Conservation (phyloP, 1,140 invertebrate species). For the Cyphomyrmex costatus region DNA sequence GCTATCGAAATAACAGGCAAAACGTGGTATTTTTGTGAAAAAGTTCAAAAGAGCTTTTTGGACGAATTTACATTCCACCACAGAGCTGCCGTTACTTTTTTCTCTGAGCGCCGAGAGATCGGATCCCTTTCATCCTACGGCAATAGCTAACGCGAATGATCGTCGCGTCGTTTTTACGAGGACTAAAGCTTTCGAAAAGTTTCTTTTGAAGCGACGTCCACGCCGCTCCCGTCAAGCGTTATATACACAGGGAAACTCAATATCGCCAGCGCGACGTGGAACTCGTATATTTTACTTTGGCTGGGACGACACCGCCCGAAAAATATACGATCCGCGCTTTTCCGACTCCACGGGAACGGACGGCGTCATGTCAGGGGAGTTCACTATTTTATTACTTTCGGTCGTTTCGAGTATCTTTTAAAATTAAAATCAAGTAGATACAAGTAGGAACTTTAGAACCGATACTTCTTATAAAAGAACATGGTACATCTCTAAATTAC, state of each 20-base stretch:
- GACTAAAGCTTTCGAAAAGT: conserved; percentile 57
- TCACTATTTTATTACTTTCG: conserved; percentile 53
- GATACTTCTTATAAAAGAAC: neutral
- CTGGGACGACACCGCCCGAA: conserved; percentile 70
- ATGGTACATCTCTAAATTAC: neutral
- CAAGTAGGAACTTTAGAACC: neutral
- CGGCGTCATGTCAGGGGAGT: neutral
- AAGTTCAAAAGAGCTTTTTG: conserved; percentile 15
- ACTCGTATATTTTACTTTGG: conserved; percentile 77
- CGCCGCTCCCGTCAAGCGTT: conserved; percentile 28
- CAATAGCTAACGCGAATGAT: conserved; percentile 36
- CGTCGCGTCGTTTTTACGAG: conserved; percentile 22
- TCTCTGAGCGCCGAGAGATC: neutral
- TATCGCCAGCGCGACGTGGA: conserved; percentile 53
- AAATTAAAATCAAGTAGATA: neutral
- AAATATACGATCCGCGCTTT: conserved; percentile 75
- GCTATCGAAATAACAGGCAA: neutral
- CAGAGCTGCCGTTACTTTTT: conserved; percentile 13
- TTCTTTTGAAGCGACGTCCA: conserved; percentile 56
- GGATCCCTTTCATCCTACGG: conserved; percentile 16
- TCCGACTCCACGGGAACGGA: conserved; percentile 64
- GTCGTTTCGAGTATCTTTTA: conserved; percentile 53
- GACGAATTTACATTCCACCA: conserved; percentile 14
- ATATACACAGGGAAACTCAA: conserved; percentile 69
- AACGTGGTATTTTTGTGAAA: conserved; percentile 3